Evolutionary conservation across 2,797 vertebrate genomes (phyloP).

Genomic region (Capromys pilorides): DNA sequence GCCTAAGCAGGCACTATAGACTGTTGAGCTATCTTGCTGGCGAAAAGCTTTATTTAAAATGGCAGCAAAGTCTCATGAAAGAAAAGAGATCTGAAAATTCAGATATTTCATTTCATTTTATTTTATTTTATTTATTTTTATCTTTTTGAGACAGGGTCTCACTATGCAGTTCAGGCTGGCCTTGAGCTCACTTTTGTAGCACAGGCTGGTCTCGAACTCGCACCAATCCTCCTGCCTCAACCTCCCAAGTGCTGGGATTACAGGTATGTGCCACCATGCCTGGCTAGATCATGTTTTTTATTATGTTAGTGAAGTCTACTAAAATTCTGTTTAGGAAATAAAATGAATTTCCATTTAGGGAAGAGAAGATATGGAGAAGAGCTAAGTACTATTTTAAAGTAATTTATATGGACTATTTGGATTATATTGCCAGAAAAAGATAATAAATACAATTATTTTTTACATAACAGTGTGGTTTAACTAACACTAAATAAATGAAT

Average conservation of each 20-base stretch:
- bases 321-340: constrained; percentile 50
- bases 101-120: too few species aligned
- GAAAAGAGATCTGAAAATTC: constrained; percentile 42
- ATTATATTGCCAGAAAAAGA: constrained; percentile 16
- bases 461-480: constrained; percentile 47
- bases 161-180: too few species aligned
- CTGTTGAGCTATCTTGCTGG: too few species aligned
- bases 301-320: constrained; percentile 26
- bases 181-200: too few species aligned
- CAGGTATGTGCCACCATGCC: too few species aligned
- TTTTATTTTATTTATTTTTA: too few species aligned
- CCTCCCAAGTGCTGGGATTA: too few species aligned
- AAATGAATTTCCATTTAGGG: not conserved
- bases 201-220: too few species aligned
- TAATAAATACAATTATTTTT: constrained; percentile 19
- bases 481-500: constrained; percentile 52
- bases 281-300: not conserved
- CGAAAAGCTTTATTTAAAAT: constrained; percentile 38
- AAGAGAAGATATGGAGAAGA: constrained; percentile 4
- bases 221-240: too few species aligned
- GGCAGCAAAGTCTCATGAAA: constrained; percentile 37
- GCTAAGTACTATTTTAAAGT: constrained; percentile 41
- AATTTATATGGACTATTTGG: constrained; percentile 29
- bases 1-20: too few species aligned
- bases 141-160: too few species aligned